Evolutionary conservation across 2,797 vertebrate genomes (phyloP).

Genomic region (Kryptolebias ocellatus): DNA sequence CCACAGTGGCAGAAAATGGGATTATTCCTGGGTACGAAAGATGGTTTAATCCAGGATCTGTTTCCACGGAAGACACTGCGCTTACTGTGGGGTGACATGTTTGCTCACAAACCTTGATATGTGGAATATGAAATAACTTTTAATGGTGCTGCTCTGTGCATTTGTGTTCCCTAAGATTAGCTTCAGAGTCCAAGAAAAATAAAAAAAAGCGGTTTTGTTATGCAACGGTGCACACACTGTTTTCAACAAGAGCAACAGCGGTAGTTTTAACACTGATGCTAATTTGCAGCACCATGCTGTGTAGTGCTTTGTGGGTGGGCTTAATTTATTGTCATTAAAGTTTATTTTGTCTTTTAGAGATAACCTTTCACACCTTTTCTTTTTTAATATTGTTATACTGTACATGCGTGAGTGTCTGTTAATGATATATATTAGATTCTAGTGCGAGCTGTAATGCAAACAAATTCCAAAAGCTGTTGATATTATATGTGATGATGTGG

Average conservation of each 20-base stretch:
- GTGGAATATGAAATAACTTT: slow-evolving; percentile 48
- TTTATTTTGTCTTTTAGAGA: not conserved
- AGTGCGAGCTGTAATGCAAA: slow-evolving; percentile 31
- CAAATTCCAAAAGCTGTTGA: slow-evolving; percentile 51
- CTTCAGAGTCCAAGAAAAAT: slow-evolving; percentile 6
- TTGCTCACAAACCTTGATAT: slow-evolving; percentile 54
- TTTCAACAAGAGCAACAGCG: slow-evolving; percentile 15
- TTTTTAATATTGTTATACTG: not conserved
- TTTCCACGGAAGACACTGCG: slow-evolving; percentile 49
- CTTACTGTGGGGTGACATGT: slow-evolving; percentile 45
- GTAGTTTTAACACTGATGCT: slow-evolving; percentile 37
- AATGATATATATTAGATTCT: slow-evolving; percentile 1
- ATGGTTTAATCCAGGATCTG: slow-evolving; percentile 57
- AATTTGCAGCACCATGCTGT: not conserved
- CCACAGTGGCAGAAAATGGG: slow-evolving; percentile 43
- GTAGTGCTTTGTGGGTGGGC: too few relatives aligned
- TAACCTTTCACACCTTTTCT: slow-evolving; percentile 1
- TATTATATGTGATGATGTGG: slow-evolving; percentile 58
- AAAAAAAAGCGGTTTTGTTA: slow-evolving; percentile 31
- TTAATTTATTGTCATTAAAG: too few relatives aligned
- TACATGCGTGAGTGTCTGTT: not conserved
- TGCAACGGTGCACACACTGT: slow-evolving; percentile 46
- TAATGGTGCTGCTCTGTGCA: slow-evolving; percentile 35
- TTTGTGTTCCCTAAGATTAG: slow-evolving; percentile 34
- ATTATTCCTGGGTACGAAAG: slow-evolving; percentile 33